Evolutionary conservation across 2,113 vertebrate genomes (phyloP).

Genomic region (Girardinichthys multiradiatus): DNA sequence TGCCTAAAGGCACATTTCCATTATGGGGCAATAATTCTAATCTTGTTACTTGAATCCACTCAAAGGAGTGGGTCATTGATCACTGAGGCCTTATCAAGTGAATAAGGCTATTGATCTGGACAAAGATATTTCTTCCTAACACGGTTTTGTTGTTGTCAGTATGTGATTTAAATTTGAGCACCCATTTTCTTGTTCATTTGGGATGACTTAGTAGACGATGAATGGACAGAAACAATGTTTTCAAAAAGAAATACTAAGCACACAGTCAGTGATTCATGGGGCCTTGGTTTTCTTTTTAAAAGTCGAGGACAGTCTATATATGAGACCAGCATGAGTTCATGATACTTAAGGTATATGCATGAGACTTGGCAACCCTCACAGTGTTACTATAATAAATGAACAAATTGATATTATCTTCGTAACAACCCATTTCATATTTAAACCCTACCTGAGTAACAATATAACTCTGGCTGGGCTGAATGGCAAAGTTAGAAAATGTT

Average conservation of each 20-base stretch:
- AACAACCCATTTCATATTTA: background rate
- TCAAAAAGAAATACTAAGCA: constrained; percentile 21
- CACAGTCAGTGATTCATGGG: constrained; percentile 12
- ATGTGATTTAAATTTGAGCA: constrained; percentile 65
- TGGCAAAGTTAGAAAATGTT: background rate
- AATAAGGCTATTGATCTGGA: constrained; percentile 69
- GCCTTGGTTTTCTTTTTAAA: background rate
- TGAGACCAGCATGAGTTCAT: background rate
- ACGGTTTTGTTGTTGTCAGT: constrained; percentile 61
- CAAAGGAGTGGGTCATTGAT: constrained; percentile 74
- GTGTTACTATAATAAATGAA: background rate
- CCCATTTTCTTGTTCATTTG: constrained; percentile 35
- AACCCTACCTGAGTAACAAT: background rate
- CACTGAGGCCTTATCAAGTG: constrained; percentile 66
- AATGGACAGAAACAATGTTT: constrained; percentile 26
- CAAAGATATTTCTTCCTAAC: constrained; percentile 73
- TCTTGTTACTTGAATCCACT: constrained; percentile 81
- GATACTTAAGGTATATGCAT: background rate
- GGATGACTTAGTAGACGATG: constrained; percentile 46
- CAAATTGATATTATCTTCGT: background rate
- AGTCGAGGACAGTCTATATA: too few species aligned
- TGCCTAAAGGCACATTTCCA: constrained; percentile 71
- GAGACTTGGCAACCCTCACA: background rate
- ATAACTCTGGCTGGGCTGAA: background rate
- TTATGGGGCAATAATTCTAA: constrained; percentile 78